Evolutionary conservation across 2,888 invertebrate genomes (phyloP).

Genomic region (Phalera bucephala): DNA sequence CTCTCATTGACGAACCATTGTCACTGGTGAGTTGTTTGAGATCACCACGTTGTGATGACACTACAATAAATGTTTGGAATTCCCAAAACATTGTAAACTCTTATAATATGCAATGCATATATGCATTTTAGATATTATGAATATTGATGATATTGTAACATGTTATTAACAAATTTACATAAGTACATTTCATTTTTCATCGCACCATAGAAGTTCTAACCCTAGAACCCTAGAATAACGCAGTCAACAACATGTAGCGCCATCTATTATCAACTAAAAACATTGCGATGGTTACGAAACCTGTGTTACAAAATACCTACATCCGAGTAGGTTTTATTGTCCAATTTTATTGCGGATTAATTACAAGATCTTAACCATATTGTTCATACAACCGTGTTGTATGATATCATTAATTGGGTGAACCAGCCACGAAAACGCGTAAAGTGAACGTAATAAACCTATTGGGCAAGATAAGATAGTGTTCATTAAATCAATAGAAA

Average conservation of each 20-base stretch:
- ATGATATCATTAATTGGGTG: conserved; percentile 19
- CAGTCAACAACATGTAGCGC: conserved; percentile 36
- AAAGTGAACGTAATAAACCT: conserved; percentile 64
- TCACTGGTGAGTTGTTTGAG: no score
- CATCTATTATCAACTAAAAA: conserved; percentile 37
- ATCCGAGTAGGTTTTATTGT: conserved; percentile 13
- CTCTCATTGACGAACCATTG: no score
- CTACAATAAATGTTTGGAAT: no score
- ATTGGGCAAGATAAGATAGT: conserved; percentile 76
- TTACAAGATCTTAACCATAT: conserved; percentile 16
- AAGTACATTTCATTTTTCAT: no score
- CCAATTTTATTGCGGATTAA: conserved; percentile 19
- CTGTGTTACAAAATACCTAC: conserved; percentile 3
- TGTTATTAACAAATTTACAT: no score
- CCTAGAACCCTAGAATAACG: no score
- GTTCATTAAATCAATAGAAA: conserved; percentile 80
- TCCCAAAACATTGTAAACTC: no score
- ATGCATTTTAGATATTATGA: no score
- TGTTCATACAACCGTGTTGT: conserved; percentile 9
- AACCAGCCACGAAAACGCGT: conserved; percentile 43
- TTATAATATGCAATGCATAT: no score
- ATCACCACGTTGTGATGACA: no score
- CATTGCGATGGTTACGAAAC: conserved; percentile 19
- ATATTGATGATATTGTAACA: no score
- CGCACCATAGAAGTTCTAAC: no score